Evolutionary conservation across 2,797 vertebrate species (phyloP).

Genomic region (Sebastolobus alascanus): DNA sequence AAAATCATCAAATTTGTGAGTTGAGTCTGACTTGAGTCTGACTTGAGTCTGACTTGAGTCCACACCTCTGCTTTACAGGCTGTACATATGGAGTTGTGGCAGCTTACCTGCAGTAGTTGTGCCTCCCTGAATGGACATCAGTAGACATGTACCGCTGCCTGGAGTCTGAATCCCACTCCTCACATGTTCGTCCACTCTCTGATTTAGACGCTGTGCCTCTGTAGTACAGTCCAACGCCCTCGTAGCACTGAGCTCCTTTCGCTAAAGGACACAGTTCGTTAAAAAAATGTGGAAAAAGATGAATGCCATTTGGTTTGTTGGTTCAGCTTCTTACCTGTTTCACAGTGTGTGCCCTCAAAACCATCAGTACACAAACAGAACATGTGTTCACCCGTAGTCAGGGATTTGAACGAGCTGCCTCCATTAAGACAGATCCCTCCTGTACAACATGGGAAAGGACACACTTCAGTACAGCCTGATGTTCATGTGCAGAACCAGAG

Average conservation of each 20-base stretch:
- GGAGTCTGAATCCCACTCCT: constrained; percentile 64
- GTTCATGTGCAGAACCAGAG: fast-evolving
- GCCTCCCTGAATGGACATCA: constrained; percentile 62
- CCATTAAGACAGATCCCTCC: constrained; percentile 70
- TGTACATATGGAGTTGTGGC: neutral
- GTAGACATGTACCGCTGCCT: constrained; percentile 34
- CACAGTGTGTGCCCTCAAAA: constrained; percentile 71
- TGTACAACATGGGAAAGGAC: neutral
- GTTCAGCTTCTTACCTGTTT: constrained; percentile 63
- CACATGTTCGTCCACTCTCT: constrained; percentile 66
- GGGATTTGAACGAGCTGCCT: constrained; percentile 52
- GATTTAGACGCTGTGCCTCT: constrained; percentile 63
- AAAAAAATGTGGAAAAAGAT: neutral
- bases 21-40: too few species aligned
- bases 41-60: neutral
- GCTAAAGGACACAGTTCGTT: neutral
- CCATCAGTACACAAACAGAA: constrained; percentile 75
- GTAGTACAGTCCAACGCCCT: constrained; percentile 73
- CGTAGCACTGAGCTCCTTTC: constrained; percentile 59
- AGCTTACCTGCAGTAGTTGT: constrained; percentile 85
- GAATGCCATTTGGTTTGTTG: fast-evolving
- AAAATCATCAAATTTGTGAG: too few species aligned
- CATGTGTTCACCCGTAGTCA: constrained; percentile 43
- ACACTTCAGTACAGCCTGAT: neutral
- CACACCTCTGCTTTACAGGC: neutral